These are phyloP conservation scores for Poeciliopsis prolifica DNA, from an alignment of 2,113 vertebrate genomes.

Conservation along the genomic window DNA sequence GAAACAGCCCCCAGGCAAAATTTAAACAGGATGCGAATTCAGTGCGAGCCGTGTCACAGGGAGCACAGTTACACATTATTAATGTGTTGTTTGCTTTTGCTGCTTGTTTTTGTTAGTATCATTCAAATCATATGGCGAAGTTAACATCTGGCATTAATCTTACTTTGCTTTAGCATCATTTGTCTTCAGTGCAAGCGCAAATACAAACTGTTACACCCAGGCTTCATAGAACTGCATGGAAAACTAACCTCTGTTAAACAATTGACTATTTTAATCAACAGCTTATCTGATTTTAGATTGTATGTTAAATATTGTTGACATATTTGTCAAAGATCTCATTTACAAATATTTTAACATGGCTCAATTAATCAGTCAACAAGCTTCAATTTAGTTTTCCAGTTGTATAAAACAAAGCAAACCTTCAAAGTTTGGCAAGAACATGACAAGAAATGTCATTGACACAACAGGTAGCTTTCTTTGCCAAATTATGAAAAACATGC, in stretches of 20 bases:
- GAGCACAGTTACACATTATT: conserved; percentile 19
- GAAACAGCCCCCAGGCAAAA: conserved; percentile 61
- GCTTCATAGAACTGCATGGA: background rate
- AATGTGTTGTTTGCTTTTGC: conserved; percentile 3
- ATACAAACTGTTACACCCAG: conserved; percentile 1
- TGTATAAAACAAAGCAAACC: background rate
- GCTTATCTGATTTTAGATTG: background rate
- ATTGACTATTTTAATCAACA: background rate
- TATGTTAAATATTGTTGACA: background rate
- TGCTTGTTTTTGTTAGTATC: conserved; percentile 8
- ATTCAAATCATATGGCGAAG: background rate
- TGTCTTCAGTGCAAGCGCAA: background rate
- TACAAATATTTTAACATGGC: background rate
- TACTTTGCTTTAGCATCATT: background rate
- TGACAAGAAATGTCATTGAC: background rate
- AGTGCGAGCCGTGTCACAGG: conserved; percentile 38
- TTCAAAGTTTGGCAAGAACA: too few species aligned
- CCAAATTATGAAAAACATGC: background rate
- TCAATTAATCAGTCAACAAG: background rate
- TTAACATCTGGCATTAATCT: background rate
- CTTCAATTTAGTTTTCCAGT: background rate
- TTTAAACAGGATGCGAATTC: conserved; percentile 69
- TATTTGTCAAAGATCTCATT: background rate
- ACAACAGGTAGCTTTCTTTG: background rate
- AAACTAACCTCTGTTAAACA: background rate